A percentile compares a stretch with the other conserved stretches of the same genome.
Conservation (phyloP, 2,113 vertebrate genomes). For the Archilochus colubris region DNA sequence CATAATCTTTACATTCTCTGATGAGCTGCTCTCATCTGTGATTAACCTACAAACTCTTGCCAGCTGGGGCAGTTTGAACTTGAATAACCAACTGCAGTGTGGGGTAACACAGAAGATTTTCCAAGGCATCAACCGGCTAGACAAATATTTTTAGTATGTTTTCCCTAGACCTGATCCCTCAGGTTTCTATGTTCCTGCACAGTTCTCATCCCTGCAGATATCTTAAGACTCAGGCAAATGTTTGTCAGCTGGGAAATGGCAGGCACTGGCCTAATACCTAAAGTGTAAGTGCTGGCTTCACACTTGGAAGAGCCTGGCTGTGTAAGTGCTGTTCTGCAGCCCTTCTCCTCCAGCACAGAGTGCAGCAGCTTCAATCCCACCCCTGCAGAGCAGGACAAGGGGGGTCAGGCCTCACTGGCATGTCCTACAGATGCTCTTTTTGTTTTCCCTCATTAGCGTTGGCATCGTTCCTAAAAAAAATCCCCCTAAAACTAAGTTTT, state of each 20-base stretch:
- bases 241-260: background rate
- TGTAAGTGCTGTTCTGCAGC: background rate
- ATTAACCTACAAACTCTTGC: background rate
- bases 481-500: background rate
- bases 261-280: background rate
- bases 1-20: background rate
- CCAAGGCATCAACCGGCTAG: background rate
- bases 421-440: background rate
- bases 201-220: background rate
- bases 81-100: background rate
- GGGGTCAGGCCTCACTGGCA: background rate
- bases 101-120: background rate
- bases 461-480: background rate
- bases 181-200: background rate
- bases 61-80: background rate
- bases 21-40: background rate
- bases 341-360: background rate
- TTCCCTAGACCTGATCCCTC: background rate
- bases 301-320: background rate
- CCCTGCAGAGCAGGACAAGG: background rate
- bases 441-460: background rate
- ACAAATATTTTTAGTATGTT: background rate
- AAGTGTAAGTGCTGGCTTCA: accelerated
- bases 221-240: background rate
- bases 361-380: background rate